Conservation (phyloP, 2,113 vertebrate species). For the Geococcyx californianus region DNA sequence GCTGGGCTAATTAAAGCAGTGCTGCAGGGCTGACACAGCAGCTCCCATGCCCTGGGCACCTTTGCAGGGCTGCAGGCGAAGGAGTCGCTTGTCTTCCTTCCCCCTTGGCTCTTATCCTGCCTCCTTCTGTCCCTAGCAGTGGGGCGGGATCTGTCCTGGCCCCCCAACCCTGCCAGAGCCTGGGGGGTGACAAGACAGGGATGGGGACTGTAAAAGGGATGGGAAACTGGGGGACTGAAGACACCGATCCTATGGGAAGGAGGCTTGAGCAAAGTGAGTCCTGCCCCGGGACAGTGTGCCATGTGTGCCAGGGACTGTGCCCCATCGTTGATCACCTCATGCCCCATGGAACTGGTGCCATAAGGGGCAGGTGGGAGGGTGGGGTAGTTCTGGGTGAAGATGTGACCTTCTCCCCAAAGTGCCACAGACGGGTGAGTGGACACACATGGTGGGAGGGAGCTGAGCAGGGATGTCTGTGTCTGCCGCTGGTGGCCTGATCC, state of each 20-base stretch:
- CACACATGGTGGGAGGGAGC: not conserved
- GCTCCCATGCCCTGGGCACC: not conserved
- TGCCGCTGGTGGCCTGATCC: not conserved
- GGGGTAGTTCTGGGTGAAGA: not conserved
- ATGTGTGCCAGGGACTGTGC: fast-evolving
- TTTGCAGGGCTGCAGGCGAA: fast-evolving
- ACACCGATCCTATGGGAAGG: fast-evolving
- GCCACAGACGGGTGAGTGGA: fast-evolving
- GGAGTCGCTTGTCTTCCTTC: not conserved
- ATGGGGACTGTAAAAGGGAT: no score
- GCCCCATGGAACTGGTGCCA: not conserved
- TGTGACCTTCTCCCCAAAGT: not conserved
- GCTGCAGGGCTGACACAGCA: not conserved
- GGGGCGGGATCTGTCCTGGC: fast-evolving
- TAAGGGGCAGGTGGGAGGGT: not conserved
- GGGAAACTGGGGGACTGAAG: no score
- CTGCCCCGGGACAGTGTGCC: not conserved
- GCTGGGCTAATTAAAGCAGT: conserved; percentile 60
- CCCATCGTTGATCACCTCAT: not conserved
- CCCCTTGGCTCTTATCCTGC: not conserved
- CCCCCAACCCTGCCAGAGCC: not conserved
- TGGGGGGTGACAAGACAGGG: not conserved
- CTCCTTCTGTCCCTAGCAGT: fast-evolving
- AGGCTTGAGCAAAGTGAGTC: not conserved
- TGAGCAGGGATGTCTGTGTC: not conserved